Base-by-base conservation (phyloP, 2,113 vertebrate genomes). In the Cichladusa arquata region DNA sequence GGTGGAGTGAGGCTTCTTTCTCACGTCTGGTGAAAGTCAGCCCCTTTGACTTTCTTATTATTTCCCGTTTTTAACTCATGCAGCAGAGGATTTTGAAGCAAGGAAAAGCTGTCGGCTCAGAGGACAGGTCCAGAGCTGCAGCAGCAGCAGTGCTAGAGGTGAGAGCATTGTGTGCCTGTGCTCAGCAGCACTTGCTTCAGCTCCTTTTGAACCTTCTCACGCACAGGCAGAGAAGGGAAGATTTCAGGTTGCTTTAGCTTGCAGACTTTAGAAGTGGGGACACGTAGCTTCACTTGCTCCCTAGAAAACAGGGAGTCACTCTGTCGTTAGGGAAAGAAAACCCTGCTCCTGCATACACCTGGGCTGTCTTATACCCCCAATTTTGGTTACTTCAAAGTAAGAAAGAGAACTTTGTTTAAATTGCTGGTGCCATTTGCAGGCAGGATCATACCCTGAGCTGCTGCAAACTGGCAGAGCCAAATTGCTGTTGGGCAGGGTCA, bases 251-350 rank as follows among this genome's bases (percentile, higher is more conserved):
- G 20, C 62, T 69, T 85, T 48, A 67, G 11, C 33, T 48, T 51
- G 45, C 50, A 48, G 48, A 10, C 16, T 48, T 80, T 29, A 19
- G 19, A 34, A 56, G 54, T 33, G 11, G 15, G 42, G 10, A 57
- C 47, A 19, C 0, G 0, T 29, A 42, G 19, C 19, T 65, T 77
- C 15, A 31, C 36, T 36, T 23, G 8, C 17, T 56, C 62, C 18
- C 29, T 38, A 40, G 45, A 76, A 90, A 90, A 67, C 8, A 47
- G 8, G 20, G 24, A 72, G 26, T 73, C 22, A 20, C 38, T 45
- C 19, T 1, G 3, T 19, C 31, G 22, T 40, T 42, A 33, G 26
- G 18, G 12, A 11, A 24, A 36, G 16, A 69, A 74, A n/a, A 6
- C 11, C 9, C 14, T 38, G 10, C n/a, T 92, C 28, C 31, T 2